These are phyloP conservation scores for Acleris holmiana DNA, from an alignment of 2,888 invertebrate genomes.

Conservation along the genomic window DNA sequence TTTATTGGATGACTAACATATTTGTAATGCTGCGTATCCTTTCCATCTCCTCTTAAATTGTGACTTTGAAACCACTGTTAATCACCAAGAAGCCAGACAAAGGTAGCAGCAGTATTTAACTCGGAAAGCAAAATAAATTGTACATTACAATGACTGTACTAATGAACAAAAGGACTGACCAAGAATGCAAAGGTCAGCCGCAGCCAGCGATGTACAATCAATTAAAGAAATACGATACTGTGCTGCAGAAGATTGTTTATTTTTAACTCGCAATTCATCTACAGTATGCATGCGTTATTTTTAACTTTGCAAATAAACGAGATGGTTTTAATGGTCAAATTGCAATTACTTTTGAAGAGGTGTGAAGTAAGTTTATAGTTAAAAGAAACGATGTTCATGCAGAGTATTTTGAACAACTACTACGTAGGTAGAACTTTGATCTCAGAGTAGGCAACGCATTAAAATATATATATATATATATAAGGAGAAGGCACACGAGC, in stretches of 20 bases:
- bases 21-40: too few species aligned
- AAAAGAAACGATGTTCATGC: background rate
- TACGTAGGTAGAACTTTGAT: too few species aligned
- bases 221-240: conserved; percentile 55
- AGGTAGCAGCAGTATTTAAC: conserved; percentile 37
- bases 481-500: too few species aligned
- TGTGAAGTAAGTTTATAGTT: background rate
- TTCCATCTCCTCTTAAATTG: too few species aligned
- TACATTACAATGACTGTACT: conserved; percentile 60
- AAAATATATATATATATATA: too few species aligned
- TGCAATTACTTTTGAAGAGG: background rate
- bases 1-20: too few species aligned
- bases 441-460: too few species aligned
- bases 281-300: conserved; percentile 27
- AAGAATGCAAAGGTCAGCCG: conserved; percentile 57
- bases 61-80: too few species aligned
- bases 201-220: conserved; percentile 48
- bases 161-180: conserved; percentile 59
- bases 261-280: conserved; percentile 35
- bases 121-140: conserved; percentile 54
- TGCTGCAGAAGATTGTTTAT: conserved; percentile 36
- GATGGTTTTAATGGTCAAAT: background rate
- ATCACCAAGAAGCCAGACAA: conserved; percentile 19
- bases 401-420: too few species aligned
- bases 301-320: conserved; percentile 15